Evolutionary conservation across 2,888 invertebrate genomes (phyloP).

Genomic region (Neoscelio sp.): DNA sequence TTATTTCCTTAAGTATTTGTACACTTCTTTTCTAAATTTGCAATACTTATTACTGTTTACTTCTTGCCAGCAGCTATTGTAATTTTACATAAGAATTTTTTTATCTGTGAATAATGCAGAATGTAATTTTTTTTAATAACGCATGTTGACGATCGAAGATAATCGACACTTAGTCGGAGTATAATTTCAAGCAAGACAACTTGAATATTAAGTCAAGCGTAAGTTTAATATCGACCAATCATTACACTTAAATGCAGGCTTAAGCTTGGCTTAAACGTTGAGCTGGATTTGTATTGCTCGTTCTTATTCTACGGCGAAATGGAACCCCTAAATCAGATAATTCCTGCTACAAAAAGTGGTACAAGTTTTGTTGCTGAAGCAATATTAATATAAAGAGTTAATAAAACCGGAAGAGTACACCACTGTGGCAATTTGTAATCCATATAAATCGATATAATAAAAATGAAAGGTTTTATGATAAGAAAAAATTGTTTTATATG

Average conservation of each 20-base stretch:
- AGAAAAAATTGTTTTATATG: too few species aligned
- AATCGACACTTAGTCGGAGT: conserved; percentile 15
- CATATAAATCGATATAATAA: too few species aligned
- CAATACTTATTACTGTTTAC: too few species aligned
- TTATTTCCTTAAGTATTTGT: too few species aligned
- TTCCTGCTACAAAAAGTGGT: conserved; percentile 50
- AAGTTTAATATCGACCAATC: conserved; percentile 65
- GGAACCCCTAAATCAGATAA: conserved; percentile 56
- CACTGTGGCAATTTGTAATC: neutral
- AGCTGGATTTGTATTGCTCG: conserved; percentile 63
- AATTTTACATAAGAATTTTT: too few species aligned
- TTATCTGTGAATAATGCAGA: too few species aligned
- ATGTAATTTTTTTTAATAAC: neutral
- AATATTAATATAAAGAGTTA: conserved; percentile 40
- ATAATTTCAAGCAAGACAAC: conserved; percentile 49
- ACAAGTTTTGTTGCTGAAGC: conserved; percentile 30
- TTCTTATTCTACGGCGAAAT: conserved; percentile 44
- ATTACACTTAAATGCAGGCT: conserved; percentile 63
- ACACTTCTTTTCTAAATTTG: too few species aligned
- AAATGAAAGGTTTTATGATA: too few species aligned
- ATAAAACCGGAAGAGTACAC: conserved; percentile 10
- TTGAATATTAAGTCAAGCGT: conserved; percentile 63
- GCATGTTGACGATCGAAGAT: neutral
- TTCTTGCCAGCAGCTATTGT: too few species aligned
- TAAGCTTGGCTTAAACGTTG: conserved; percentile 64